A percentile compares a stretch with the other conserved stretches of the same genome.
phyloP scores from a whole-genome alignment of 1,140 invertebrate genomes.

The Homarus americanus region DNA sequence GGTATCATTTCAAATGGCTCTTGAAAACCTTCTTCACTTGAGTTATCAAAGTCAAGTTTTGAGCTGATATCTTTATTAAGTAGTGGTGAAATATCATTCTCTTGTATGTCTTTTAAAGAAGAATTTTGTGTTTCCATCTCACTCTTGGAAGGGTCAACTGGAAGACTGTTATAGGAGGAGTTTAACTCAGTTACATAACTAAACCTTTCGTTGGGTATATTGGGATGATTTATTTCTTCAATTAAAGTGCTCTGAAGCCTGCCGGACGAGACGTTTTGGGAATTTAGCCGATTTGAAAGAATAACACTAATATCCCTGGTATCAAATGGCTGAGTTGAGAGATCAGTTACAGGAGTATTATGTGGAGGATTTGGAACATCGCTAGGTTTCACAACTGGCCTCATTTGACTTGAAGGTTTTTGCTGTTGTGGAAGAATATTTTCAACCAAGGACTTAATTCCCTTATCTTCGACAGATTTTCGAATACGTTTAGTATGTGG shows the following conservation, averaged over 20 bases:
- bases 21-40: background rate
- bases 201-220: background rate
- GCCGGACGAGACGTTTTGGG: background rate
- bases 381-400: background rate
- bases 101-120: background rate
- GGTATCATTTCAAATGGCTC: background rate
- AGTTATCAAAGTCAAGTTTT: background rate
- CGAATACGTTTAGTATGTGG: background rate
- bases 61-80: background rate
- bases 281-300: background rate
- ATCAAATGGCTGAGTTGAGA: constrained; percentile 4
- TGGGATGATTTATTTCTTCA: background rate
- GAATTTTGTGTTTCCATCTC: background rate
- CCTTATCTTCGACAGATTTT: background rate
- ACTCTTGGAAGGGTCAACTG: background rate
- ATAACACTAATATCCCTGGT: background rate
- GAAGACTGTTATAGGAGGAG: background rate
- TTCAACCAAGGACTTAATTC: background rate
- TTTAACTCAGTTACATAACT: constrained; percentile 13
- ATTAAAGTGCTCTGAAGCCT: constrained; percentile 12
- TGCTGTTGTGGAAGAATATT: background rate
- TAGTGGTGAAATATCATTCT: background rate
- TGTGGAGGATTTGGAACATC: background rate
- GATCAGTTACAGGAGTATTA: background rate
- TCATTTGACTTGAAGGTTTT: background rate